Percentiles rank a stretch among this genome's conserved stretches.
Evolutionary conservation across 2,888 invertebrate species (phyloP).

Genomic region (Ariolimax columbianus): DNA sequence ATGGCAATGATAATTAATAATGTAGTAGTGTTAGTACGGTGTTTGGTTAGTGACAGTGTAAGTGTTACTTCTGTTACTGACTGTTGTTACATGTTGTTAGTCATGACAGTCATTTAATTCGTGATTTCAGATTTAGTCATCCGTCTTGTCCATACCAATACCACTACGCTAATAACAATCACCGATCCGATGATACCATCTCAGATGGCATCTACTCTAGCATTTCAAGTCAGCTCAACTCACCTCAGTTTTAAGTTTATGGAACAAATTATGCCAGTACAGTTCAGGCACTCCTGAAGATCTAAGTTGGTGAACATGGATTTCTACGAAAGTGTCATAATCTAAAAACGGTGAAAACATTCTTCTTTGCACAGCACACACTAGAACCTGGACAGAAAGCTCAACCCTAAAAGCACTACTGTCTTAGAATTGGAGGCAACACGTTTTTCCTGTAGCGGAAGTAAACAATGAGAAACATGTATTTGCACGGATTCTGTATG

Average conservation of each 20-base stretch:
- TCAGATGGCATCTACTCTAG: no score
- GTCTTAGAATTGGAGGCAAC: neutral
- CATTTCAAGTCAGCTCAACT: no score
- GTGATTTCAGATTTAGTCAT: no score
- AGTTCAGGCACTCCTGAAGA: conserved; percentile 23
- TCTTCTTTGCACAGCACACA: neutral
- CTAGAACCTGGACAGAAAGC: neutral
- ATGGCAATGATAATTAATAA: no score
- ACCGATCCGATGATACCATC: no score
- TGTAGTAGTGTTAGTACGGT: no score
- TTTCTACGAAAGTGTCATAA: conserved; percentile 15
- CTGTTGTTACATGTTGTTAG: no score
- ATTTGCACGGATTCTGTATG: neutral
- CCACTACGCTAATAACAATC: no score
- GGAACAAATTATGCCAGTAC: conserved; percentile 29
- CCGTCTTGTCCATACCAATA: no score
- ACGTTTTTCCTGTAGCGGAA: conserved; percentile 11
- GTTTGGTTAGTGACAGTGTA: no score
- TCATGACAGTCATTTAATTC: no score
- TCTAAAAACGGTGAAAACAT: neutral
- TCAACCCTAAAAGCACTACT: neutral
- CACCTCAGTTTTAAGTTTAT: conserved; percentile 32
- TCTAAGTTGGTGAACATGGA: conserved; percentile 23
- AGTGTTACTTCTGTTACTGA: no score
- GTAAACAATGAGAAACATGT: neutral